Percentiles rank a stretch among this genome's conserved stretches.
Conservation (phyloP, 2,797 vertebrate genomes). For the Leptodactylus fallax region DNA sequence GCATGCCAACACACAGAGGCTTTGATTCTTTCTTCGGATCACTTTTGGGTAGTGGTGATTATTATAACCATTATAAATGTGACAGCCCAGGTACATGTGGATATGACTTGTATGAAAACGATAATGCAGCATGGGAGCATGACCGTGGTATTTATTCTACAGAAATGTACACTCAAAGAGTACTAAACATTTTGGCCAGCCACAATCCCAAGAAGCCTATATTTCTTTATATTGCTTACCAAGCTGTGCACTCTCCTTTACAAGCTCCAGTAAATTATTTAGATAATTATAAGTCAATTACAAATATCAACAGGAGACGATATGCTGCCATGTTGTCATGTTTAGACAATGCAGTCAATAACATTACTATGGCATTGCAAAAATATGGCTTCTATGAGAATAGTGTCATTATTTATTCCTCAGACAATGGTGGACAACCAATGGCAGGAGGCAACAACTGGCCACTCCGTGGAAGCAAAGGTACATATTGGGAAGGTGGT, state of each 20-base stretch:
- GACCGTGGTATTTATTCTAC: constrained; percentile 93
- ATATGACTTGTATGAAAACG: constrained; percentile 93
- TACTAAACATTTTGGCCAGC: constrained; percentile 85
- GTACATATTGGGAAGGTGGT: constrained; percentile 96
- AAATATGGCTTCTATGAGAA: constrained; percentile 91
- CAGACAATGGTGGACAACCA: constrained; percentile 95
- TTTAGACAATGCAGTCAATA: constrained; percentile 91
- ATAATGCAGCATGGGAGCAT: constrained; percentile 92
- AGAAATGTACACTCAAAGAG: constrained; percentile 91
- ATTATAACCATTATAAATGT: constrained; percentile 96
- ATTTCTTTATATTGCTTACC: constrained; percentile 93
- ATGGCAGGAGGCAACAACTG: constrained; percentile 93
- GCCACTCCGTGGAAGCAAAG: constrained; percentile 95
- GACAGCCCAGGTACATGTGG: constrained; percentile 93
- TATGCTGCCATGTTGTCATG: constrained; percentile 96
- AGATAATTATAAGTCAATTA: constrained; percentile 89
- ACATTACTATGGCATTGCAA: constrained; percentile 89
- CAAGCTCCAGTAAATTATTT: constrained; percentile 92
- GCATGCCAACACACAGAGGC: constrained; percentile 93
- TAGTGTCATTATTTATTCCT: constrained; percentile 92
- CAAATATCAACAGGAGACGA: constrained; percentile 87
- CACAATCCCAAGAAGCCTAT: constrained; percentile 86
- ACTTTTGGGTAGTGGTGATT: constrained; percentile 92
- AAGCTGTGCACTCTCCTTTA: constrained; percentile 94
- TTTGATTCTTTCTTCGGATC: constrained; percentile 97